phyloP scores from a whole-genome alignment of 2,113 vertebrate species.

The Grallaria varia region DNA sequence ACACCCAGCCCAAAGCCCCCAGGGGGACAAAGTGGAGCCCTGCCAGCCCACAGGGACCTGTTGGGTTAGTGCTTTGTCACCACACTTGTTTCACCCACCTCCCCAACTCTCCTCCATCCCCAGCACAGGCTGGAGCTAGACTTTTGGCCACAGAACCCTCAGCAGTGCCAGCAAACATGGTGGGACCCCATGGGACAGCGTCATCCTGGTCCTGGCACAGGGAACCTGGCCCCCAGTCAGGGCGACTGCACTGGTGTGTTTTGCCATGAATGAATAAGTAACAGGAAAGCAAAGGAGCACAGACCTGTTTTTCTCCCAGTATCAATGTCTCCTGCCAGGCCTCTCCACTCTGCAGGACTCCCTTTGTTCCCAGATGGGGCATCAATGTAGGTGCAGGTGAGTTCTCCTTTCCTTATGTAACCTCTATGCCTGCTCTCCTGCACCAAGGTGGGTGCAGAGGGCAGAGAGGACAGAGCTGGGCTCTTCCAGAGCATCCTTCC shows the following conservation, averaged over 20 bases:
- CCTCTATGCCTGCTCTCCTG: background rate
- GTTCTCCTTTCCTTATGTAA: background rate
- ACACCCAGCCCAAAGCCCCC: background rate
- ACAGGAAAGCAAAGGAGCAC: background rate
- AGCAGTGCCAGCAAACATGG: background rate
- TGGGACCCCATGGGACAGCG: fast-evolving
- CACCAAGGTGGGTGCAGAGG: fast-evolving
- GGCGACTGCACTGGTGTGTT: fast-evolving
- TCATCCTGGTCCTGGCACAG: background rate
- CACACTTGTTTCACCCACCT: background rate
- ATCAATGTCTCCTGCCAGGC: background rate
- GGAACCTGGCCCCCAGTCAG: background rate
- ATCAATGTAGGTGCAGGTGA: background rate
- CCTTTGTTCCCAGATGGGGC: background rate
- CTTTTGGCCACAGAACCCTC: background rate
- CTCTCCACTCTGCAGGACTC: background rate
- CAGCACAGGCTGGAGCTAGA: background rate
- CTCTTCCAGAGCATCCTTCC: background rate
- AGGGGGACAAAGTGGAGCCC: fast-evolving
- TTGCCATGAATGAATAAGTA: background rate
- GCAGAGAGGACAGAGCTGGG: background rate
- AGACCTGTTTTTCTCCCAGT: fast-evolving
- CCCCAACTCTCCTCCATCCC: background rate
- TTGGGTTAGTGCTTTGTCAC: background rate
- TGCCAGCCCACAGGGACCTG: background rate